Evolutionary conservation across 2,888 invertebrate species (phyloP).

Genomic region (Drosophila melanosoma): DNA sequence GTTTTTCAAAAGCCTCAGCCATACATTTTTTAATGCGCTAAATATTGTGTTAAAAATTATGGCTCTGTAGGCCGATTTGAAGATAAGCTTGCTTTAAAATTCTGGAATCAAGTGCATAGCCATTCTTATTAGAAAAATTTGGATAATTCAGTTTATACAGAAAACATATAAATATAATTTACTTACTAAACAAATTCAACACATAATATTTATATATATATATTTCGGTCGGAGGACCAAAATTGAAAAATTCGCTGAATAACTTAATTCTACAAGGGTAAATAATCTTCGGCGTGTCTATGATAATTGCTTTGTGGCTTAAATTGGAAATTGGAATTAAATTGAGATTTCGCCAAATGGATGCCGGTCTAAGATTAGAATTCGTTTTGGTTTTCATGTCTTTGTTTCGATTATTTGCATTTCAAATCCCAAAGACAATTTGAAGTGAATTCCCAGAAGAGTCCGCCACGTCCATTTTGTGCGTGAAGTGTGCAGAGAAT

Average conservation of each 20-base stretch:
- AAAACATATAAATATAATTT: not conserved
- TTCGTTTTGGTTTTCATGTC: not conserved
- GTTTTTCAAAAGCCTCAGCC: not conserved
- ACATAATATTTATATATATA: not conserved
- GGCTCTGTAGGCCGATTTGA: not conserved
- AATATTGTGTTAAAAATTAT: not conserved
- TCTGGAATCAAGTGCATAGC: not conserved
- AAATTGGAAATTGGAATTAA: not conserved
- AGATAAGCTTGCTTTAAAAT: not conserved
- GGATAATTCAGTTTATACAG: not conserved
- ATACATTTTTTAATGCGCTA: not conserved
- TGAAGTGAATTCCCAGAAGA: not conserved
- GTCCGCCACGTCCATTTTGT: slow-evolving; percentile 17
- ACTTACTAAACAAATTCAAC: not conserved
- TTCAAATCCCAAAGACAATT: slow-evolving; percentile 8
- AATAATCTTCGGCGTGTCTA: not conserved
- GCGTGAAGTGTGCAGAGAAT: slow-evolving; percentile 18
- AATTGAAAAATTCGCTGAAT: not conserved
- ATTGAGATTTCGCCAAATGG: not conserved
- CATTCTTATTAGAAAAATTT: not conserved
- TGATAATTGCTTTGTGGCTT: not conserved
- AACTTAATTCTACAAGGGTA: not conserved
- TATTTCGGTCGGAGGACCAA: not conserved
- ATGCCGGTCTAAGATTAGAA: not conserved
- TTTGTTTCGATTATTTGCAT: not conserved